A percentile compares a stretch with the other conserved stretches of the same genome.
Evolutionary conservation across 2,797 vertebrate species (phyloP).

Genomic region (Acanthopagrus latus): DNA sequence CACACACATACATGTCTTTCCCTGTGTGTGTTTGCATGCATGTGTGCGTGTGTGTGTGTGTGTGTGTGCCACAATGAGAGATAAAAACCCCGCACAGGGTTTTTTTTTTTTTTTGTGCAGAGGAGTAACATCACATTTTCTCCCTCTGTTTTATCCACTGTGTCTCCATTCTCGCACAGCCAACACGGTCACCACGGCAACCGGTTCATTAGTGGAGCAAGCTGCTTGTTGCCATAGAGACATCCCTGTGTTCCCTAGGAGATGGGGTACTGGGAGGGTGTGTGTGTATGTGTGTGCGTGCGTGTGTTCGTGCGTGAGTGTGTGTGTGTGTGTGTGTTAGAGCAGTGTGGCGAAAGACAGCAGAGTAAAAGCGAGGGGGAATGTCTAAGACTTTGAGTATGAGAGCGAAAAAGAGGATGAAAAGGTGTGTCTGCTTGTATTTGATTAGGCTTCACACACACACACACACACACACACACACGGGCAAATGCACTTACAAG

Average conservation of each 20-base stretch:
- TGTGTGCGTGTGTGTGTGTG: constrained; percentile 1
- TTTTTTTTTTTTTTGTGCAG: constrained; percentile 57
- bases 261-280: constrained; percentile 76
- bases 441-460: constrained; percentile 45
- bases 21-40: not conserved
- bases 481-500: constrained; percentile 1
- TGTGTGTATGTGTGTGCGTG: constrained; percentile 50
- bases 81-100: constrained; percentile 32
- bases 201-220: constrained; percentile 87
- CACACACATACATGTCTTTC: not conserved
- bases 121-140: constrained; percentile 69
- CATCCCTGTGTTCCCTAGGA: constrained; percentile 83
- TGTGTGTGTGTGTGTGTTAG: constrained; percentile 58
- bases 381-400: constrained; percentile 34
- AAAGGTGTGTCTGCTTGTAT: constrained; percentile 65
- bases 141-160: constrained; percentile 69
- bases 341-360: constrained; percentile 39
- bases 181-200: constrained; percentile 83
- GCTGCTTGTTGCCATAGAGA: constrained; percentile 88
- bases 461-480: constrained; percentile 33
- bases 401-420: constrained; percentile 43
- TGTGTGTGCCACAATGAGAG: constrained; percentile 24
- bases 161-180: constrained; percentile 80
- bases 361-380: constrained; percentile 41
- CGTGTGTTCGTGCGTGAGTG: constrained; percentile 30